Conservation (phyloP, 2,113 vertebrate species). For the Limnothrissa miodon region DNA sequence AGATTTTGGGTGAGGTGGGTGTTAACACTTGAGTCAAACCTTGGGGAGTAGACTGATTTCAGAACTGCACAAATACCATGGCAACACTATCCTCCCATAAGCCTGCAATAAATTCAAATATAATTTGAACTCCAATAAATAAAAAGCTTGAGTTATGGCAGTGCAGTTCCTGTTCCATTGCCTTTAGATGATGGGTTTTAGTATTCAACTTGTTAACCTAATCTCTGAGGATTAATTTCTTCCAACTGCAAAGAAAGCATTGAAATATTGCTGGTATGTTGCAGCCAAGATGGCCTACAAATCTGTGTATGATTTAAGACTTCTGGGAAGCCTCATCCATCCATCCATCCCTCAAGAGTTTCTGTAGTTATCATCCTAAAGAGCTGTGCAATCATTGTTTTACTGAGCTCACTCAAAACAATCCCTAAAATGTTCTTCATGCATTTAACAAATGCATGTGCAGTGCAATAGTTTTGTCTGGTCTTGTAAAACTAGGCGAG, state of each 20-base stretch:
- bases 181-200: neutral
- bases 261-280: neutral
- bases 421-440: neutral
- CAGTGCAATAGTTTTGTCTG: neutral
- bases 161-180: neutral
- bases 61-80: neutral
- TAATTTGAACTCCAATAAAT: neutral
- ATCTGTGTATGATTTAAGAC: neutral
- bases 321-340: neutral
- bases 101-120: neutral
- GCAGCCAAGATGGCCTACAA: neutral
- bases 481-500: conserved; percentile 17
- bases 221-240: neutral
- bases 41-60: neutral
- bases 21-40: conserved; percentile 8
- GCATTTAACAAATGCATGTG: neutral
- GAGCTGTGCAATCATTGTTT: neutral
- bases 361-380: too few species aligned
- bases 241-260: neutral
- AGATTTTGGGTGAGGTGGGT: conserved; percentile 23
- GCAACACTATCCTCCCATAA: neutral
- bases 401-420: neutral
- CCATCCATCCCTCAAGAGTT: neutral
- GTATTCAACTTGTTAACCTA: neutral
- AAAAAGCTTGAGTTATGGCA: neutral